Percentiles rank a stretch among this genome's conserved stretches.
Evolutionary conservation across 2,797 vertebrate species (phyloP).

Genomic region (Onychomys arenicola): DNA sequence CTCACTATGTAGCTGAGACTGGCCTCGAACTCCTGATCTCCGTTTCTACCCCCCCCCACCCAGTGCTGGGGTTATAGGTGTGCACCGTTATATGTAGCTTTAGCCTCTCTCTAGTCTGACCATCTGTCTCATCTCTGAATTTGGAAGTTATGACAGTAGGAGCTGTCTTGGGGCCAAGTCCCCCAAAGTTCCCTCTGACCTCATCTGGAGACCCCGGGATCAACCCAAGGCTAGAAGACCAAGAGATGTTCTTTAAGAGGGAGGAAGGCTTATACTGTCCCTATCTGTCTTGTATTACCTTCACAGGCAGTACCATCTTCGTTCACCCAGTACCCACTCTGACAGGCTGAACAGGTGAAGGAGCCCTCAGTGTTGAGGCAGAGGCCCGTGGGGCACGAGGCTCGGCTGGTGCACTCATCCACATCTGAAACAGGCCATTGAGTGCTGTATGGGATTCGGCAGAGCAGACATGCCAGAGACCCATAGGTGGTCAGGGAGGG

Average conservation of each 20-base stretch:
- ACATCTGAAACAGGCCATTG: slow-evolving; percentile 88
- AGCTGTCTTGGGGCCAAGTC: background rate
- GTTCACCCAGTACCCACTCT: slow-evolving; percentile 89
- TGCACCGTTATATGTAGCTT: background rate
- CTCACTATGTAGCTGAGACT: background rate
- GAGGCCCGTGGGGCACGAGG: slow-evolving; percentile 89
- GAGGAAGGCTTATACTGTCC: background rate
- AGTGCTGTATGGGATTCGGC: slow-evolving; percentile 70
- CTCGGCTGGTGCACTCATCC: slow-evolving; percentile 89
- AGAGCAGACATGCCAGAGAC: slow-evolving; percentile 19
- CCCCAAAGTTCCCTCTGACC: background rate
- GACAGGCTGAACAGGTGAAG: slow-evolving; percentile 90
- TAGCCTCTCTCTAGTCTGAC: background rate
- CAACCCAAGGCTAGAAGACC: background rate
- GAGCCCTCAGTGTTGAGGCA: slow-evolving; percentile 93
- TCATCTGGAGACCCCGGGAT: background rate
- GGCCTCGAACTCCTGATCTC: background rate
- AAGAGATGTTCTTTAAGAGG: background rate
- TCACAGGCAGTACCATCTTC: slow-evolving; percentile 89
- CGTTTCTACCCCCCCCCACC: background rate
- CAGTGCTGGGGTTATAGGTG: background rate
- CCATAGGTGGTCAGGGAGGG: background rate
- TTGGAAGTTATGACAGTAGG: background rate
- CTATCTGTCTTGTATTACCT: slow-evolving; percentile 79
- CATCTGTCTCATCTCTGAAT: background rate